phyloP scores from a whole-genome alignment of 2,113 vertebrate genomes.

The Chionomys nivalis region DNA sequence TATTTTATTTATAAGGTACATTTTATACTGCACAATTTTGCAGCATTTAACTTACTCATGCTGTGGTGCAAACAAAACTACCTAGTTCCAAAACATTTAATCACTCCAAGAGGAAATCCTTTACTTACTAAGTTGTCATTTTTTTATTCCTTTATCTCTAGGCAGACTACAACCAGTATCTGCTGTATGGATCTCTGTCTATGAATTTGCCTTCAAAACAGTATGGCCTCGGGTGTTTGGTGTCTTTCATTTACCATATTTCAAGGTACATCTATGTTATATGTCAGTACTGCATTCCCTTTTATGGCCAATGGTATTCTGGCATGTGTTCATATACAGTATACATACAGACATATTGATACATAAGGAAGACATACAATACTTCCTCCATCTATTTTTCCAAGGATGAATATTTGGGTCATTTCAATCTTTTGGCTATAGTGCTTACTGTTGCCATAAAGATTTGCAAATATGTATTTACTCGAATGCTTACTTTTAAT shows the following conservation, averaged over 20 bases:
- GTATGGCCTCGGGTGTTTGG: not conserved
- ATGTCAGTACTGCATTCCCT: not conserved
- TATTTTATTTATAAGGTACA: slow-evolving; percentile 14
- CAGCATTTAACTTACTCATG: not conserved
- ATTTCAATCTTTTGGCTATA: slow-evolving; percentile 3
- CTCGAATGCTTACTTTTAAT: not conserved
- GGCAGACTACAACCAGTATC: not conserved
- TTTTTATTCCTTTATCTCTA: not conserved
- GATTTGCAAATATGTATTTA: not conserved
- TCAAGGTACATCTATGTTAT: not conserved
- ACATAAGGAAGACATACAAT: not conserved
- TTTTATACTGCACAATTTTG: not conserved
- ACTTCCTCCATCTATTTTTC: not conserved
- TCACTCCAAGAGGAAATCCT: not conserved
- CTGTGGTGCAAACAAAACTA: not conserved
- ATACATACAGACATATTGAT: not conserved
- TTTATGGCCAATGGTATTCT: not conserved
- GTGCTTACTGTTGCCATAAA: not conserved
- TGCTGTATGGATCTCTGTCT: not conserved
- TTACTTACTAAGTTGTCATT: not conserved
- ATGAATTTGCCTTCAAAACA: not conserved
- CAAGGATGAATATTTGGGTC: not conserved
- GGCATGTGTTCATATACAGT: not conserved
- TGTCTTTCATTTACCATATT: slow-evolving; percentile 31
- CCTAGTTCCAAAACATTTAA: slow-evolving; percentile 8